Base-by-base conservation (phyloP, 2,797 vertebrate species). In the Lepidocolaptes lacrymiger region DNA sequence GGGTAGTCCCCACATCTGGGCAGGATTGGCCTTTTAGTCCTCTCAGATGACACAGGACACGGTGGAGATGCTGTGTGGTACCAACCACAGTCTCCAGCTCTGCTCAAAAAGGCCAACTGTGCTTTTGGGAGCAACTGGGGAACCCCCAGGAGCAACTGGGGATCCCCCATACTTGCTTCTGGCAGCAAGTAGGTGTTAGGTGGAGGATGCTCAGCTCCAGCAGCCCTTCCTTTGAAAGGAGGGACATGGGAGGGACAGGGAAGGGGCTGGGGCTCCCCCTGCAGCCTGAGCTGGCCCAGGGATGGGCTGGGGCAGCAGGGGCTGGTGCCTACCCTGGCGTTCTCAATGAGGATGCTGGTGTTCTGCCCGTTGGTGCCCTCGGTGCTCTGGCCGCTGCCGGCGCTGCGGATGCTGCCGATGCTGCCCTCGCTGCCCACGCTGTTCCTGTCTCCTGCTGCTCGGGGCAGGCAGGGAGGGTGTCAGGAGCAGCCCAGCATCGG, bases 391-490 rank as follows among this genome's bases (percentile, higher is more conserved):
- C 99, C 99, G 0, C 99, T 99, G 88, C 99, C 99, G 0, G 99
- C 99, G 3, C 99, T 99, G 87, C 99, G 99, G 77, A 98, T 99
- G 98, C 99, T 99, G 94, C 99, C 98, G 4, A 99, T 98, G 10
- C 99, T 99, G 95, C 99, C 98, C 28, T 99, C 98, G 2, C 99
- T 99, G 69, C 99, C 99, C 51, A 99, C 99, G 0, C 99, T 99
- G 96, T 98, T 99, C 58, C 98, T 98, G 98, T 99, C 98, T 91
- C 98, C 98, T 93, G 98, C 98, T 98, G 91, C 46, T 82, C 0
- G 17, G 80, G 77, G 66, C 64, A 82, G 63, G 66, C 0, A 5
- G 44, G 30, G 28, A 49, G 63, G 30, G 18, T 0, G 0, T 93
- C 75, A 94, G 48, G 63, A 93, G 64, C 6, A 67, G 79, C 61